Percentiles rank a stretch among this genome's conserved stretches.
phyloP scores from a whole-genome alignment of 2,888 invertebrate species.

The Tiliacea aurago region DNA sequence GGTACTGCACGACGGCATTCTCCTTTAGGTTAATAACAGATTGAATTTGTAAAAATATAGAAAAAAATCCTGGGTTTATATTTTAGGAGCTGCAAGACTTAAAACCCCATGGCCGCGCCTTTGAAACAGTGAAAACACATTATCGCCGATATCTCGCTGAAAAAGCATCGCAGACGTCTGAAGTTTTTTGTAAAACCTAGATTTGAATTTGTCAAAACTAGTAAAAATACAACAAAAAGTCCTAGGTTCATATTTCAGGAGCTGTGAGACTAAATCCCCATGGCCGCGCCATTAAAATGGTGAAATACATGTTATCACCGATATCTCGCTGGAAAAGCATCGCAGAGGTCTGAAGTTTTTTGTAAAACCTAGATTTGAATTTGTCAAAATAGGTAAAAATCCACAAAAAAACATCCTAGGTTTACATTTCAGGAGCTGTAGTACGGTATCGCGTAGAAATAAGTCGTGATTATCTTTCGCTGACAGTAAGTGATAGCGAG shows the following conservation, averaged over 20 bases:
- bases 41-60: too few relatives aligned
- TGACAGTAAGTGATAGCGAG: too few relatives aligned
- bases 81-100: too few relatives aligned
- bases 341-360: not conserved
- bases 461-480: too few relatives aligned
- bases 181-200: not conserved
- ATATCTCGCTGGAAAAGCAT: not conserved
- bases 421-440: not conserved
- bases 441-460: too few relatives aligned
- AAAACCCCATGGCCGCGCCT: too few relatives aligned
- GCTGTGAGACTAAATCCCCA: not conserved
- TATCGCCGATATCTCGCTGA: not conserved
- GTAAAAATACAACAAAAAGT: not conserved
- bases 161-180: not conserved
- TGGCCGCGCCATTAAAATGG: not conserved
- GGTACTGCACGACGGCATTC: too few relatives aligned
- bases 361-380: conserved; percentile 1
- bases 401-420: not conserved
- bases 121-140: not conserved
- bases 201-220: not conserved
- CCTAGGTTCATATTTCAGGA: not conserved
- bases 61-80: too few relatives aligned
- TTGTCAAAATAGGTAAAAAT: not conserved
- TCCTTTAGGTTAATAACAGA: too few relatives aligned
- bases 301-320: not conserved